Base-by-base conservation (phyloP, 2,888 invertebrate species). In the Callyntrura sp. region DNA sequence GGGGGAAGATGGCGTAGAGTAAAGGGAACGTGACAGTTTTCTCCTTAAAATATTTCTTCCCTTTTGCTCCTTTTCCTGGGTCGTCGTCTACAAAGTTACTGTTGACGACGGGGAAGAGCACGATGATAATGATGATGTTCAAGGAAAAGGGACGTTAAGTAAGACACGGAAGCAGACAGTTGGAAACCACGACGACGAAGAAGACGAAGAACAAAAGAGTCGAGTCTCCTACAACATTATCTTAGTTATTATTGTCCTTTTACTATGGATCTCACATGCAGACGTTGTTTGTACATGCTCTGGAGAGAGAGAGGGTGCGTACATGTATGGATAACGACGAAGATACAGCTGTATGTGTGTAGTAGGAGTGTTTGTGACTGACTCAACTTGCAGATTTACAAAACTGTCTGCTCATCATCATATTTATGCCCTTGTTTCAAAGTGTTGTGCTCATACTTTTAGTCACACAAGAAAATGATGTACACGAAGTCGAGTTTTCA, bases 151-250 rank as follows among this genome's bases (percentile, higher is more conserved):
- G 88, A 84, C 83, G 65, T 84, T 78, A 55, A 84, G 51, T 65
- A 88, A 88, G 78, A 65, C 35, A 35, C 76, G 83, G 78, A 88
- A 84, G 83, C 83, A 88, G 84, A 89, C 89, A 89, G 83, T 89
- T 85, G 79, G 68, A 85, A 89, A 89, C 84, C 88, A 84, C 89
- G 68, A 76, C 84, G 68, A 76, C 25, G 17, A 84, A 78, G 88
- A 89, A 89, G 68, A 76, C 25, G 17, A 84, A 78, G 88, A 89
- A 89, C 89, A 89, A 89, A 89, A 79, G 84, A 89, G 55, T 79
- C 68, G 28, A 78, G 76, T 84, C 45, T 65, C 35, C 51, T 48
- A 48, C 51, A 62, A 11, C 25, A 65, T 25, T 65, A 60, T 60
- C 35, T 51, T 28, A 65, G 25, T 65, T n/a, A 65, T 65, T 28